Conservation (phyloP, 2,888 invertebrate species). For the Reticulitermes lucifugus region DNA sequence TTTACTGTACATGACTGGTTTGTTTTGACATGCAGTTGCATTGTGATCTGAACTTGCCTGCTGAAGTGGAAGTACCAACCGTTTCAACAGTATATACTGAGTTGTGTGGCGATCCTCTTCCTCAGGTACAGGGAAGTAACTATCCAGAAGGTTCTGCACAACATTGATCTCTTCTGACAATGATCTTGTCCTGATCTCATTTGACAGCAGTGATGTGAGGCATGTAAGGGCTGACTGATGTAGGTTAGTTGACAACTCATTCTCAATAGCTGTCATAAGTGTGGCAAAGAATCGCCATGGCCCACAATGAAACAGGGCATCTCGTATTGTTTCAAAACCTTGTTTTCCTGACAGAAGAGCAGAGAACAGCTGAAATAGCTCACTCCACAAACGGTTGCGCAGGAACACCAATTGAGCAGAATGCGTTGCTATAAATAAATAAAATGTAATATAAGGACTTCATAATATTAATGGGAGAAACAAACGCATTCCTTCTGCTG, state of each 20-base stretch:
- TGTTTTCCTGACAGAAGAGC: constrained; percentile 58
- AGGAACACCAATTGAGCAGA: constrained; percentile 62
- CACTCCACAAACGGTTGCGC: constrained; percentile 66
- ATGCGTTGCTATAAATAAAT: constrained; percentile 59
- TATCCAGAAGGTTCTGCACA: constrained; percentile 43
- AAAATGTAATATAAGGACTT: neutral
- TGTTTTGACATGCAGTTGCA: neutral
- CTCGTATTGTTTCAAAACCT: constrained; percentile 56
- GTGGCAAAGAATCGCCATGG: constrained; percentile 57
- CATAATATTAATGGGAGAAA: neutral
- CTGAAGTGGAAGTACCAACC: too few species aligned
- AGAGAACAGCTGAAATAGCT: constrained; percentile 65
- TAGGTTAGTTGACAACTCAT: constrained; percentile 56
- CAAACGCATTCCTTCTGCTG: too few species aligned
- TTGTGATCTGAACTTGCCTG: too few species aligned
- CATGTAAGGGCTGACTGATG: constrained; percentile 59
- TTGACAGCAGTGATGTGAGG: constrained; percentile 59
- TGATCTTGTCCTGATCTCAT: constrained; percentile 57
- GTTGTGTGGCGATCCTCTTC: neutral
- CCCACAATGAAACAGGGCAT: constrained; percentile 57
- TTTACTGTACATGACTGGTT: neutral
- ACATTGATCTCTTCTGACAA: neutral
- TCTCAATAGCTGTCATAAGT: constrained; percentile 57
- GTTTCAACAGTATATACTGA: too few species aligned
- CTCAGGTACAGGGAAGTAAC: neutral